A percentile compares a stretch with the other conserved stretches of the same genome.
Evolutionary conservation across 2,888 invertebrate species (phyloP).

Genomic region (Sesamia inferens): DNA sequence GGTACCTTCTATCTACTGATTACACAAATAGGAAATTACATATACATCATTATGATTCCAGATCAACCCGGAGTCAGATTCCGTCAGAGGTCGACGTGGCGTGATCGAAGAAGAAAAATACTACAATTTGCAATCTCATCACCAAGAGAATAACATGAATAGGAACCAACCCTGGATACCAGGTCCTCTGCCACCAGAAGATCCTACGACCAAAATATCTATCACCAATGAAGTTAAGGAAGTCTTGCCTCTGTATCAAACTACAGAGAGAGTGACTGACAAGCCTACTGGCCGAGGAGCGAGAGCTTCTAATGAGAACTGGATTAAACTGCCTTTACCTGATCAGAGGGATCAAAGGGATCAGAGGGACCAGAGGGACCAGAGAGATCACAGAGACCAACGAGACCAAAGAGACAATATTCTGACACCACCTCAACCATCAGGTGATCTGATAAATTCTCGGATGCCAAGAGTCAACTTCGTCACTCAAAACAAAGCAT

Average conservation of each 20-base stretch:
- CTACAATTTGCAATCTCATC: slow-evolving; percentile 80
- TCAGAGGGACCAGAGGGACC: slow-evolving; percentile 58
- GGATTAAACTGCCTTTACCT: slow-evolving; percentile 91
- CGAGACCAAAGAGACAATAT: slow-evolving; percentile 78
- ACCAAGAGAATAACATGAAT: slow-evolving; percentile 71
- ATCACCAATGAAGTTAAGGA: slow-evolving; percentile 81
- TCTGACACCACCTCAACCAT: slow-evolving; percentile 88
- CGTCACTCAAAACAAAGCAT: slow-evolving; percentile 90
- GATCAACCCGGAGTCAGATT: slow-evolving; percentile 74
- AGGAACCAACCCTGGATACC: slow-evolving; percentile 84
- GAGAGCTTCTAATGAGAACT: slow-evolving; percentile 90
- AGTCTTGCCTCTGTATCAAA: slow-evolving; percentile 77
- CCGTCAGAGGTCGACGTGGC: slow-evolving; percentile 81
- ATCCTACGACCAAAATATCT: slow-evolving; percentile 84
- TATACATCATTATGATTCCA: slow-evolving; percentile 57
- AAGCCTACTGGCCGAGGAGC: slow-evolving; percentile 90
- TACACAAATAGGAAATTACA: not conserved
- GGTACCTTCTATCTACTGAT: not conserved
- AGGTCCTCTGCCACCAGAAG: slow-evolving; percentile 80
- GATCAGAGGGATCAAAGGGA: slow-evolving; percentile 69
- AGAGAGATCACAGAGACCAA: slow-evolving; percentile 61
- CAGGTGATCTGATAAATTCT: slow-evolving; percentile 89
- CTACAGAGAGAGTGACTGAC: slow-evolving; percentile 85
- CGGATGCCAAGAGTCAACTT: slow-evolving; percentile 92
- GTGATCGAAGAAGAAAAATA: slow-evolving; percentile 88